Evolutionary conservation across 2,888 invertebrate species (phyloP).

Genomic region (Tanypteryx hageni): DNA sequence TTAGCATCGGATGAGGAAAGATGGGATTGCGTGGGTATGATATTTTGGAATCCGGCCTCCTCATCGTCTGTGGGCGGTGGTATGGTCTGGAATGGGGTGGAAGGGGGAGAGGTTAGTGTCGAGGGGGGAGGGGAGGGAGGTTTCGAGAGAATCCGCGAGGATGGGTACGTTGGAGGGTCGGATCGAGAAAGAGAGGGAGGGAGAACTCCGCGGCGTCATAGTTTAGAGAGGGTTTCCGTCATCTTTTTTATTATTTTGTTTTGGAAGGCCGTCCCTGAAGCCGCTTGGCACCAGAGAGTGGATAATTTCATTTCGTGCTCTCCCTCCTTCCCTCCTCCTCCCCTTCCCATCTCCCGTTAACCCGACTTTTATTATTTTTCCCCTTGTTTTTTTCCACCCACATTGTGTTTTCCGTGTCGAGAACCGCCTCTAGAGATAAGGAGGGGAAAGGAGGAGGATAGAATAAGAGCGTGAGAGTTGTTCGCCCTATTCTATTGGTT

Average conservation of each 20-base stretch:
- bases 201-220: slow-evolving; percentile 59
- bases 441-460: slow-evolving; percentile 2
- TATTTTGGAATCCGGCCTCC: slow-evolving; percentile 57
- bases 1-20: background rate
- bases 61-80: slow-evolving; percentile 30
- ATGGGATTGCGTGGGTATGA: slow-evolving; percentile 52
- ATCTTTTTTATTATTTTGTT: slow-evolving; percentile 63
- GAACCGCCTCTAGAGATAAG: slow-evolving; percentile 52
- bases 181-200: background rate
- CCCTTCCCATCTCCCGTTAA: background rate
- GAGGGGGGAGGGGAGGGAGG: too few species aligned
- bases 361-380: slow-evolving; percentile 53
- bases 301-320: slow-evolving; percentile 62
- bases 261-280: slow-evolving; percentile 63
- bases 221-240: slow-evolving; percentile 61
- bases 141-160: background rate
- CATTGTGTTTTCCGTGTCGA: slow-evolving; percentile 59
- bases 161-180: background rate
- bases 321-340: background rate
- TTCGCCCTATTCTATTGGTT: slow-evolving; percentile 53
- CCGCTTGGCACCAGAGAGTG: slow-evolving; percentile 62
- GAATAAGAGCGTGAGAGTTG: slow-evolving; percentile 51
- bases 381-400: slow-evolving; percentile 17
- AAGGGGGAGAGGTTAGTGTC: background rate
- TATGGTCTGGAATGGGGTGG: background rate